Base-by-base conservation (phyloP, 1,140 invertebrate species). In the Muscidifurax raptorellus region DNA sequence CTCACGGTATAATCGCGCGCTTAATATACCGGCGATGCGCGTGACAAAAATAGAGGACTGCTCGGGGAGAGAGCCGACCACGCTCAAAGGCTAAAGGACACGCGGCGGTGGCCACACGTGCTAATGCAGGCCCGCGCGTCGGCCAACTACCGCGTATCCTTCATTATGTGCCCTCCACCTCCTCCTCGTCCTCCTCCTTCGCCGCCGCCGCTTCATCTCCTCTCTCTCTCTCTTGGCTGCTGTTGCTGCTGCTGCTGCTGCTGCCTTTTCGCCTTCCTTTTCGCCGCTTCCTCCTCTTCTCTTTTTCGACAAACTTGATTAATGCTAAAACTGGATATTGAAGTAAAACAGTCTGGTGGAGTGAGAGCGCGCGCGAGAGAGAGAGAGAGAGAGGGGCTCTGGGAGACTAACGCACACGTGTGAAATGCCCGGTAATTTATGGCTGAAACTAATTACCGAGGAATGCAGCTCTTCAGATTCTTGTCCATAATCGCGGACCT, bases 361-460 rank as follows among this genome's bases (percentile, higher is more conserved):
- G 36, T 36, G 72, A 32, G 13, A 18, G 72, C 3, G 30, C 13
- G 10, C 1, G 72, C 13, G 36, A 9, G 72, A 32, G 72, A 28
- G 67, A 28, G 67, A 28, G 10, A 15, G 67, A 30, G 67, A 28
- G 67, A 28, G 77, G 59, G 66, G 64, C 66, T 74, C 36, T 67
- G 85, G 89, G 86, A 85, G 86, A 87, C 84, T 87, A 88, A 88
- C 88, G 28, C 82, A 88, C 86, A 90, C 87, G 88, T 89, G 87
- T 87, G 90, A 89, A 91, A 91, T 90, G 89, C 88, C 87, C 88
- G 87, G 90, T 91, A 91, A 91, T 91, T 91, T 91, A 91, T 91
- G 90, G 90, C 90, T 91, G 90, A 91, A 90, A 91, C 90, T 91
- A 91, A 91, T 91, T 91, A 91, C 88, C 90, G 87, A 90, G 89